Conservation (phyloP, 2,797 vertebrate species). For the Coregonus suidteri region DNA sequence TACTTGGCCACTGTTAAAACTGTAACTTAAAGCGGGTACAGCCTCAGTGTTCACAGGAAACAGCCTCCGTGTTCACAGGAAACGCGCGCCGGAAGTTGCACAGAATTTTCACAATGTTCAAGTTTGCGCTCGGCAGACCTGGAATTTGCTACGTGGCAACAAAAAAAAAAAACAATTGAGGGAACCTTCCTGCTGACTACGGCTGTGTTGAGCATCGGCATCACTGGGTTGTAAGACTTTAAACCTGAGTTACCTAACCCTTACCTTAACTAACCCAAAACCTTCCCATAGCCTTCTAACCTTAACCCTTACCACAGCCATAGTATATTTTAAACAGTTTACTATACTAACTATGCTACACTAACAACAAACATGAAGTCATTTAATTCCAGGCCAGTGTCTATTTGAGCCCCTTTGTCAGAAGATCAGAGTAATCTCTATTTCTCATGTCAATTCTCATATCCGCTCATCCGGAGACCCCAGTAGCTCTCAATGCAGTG, state of each 20-base stretch:
- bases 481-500: conserved; percentile 15
- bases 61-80: too few relatives aligned
- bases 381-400: not conserved
- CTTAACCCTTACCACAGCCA: not conserved
- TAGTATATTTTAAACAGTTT: not conserved
- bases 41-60: too few relatives aligned
- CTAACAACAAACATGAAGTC: not conserved
- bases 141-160: too few relatives aligned
- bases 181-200: conserved; percentile 81
- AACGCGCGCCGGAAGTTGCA: conserved; percentile 58
- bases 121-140: too few relatives aligned
- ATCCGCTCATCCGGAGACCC: conserved; percentile 10
- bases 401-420: conserved; percentile 19
- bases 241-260: not conserved
- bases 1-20: too few relatives aligned
- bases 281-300: too few relatives aligned
- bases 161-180: too few relatives aligned
- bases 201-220: conserved; percentile 90
- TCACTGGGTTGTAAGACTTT: conserved; percentile 86
- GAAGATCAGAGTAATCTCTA: conserved; percentile 2
- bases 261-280: not conserved
- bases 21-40: too few relatives aligned
- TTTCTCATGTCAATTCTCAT: conserved; percentile 8
- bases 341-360: too few relatives aligned
- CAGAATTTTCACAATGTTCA: conserved; percentile 62